A percentile compares a stretch with the other conserved stretches of the same genome.
Evolutionary conservation across 1,140 invertebrate genomes (phyloP).

Genomic region (Campoletis sonorensis): DNA sequence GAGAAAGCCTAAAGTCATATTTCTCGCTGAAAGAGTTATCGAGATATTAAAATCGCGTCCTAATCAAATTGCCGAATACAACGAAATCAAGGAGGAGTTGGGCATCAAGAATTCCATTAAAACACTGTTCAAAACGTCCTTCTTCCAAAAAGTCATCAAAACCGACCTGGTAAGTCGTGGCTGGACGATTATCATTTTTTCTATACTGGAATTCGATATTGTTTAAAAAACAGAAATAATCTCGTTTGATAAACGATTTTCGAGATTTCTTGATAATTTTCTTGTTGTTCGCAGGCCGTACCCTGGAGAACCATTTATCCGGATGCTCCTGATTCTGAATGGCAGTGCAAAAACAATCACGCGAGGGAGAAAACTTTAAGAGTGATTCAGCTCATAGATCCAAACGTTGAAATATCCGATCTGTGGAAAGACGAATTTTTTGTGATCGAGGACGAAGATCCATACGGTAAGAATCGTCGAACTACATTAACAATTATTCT

Average conservation of each 20-base stretch:
- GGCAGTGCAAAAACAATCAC: slow-evolving; percentile 74
- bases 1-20: slow-evolving; percentile 77
- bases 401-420: slow-evolving; percentile 73
- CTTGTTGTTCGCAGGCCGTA: slow-evolving; percentile 69
- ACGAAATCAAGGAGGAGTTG: slow-evolving; percentile 75
- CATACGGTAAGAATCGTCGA: slow-evolving; percentile 55
- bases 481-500: too few relatives aligned
- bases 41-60: slow-evolving; percentile 78
- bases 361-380: slow-evolving; percentile 76
- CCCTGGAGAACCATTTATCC: slow-evolving; percentile 80
- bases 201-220: too few relatives aligned
- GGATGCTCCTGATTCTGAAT: slow-evolving; percentile 77
- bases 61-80: slow-evolving; percentile 76
- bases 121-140: slow-evolving; percentile 75
- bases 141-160: slow-evolving; percentile 74
- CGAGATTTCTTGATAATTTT: slow-evolving; percentile 8
- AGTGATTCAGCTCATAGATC: slow-evolving; percentile 77
- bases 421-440: slow-evolving; percentile 74
- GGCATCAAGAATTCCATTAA: slow-evolving; percentile 73
- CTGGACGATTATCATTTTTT: background rate
- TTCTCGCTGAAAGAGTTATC: slow-evolving; percentile 78
- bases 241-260: too few relatives aligned
- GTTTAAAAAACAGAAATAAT: too few relatives aligned
- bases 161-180: slow-evolving; percentile 64
- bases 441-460: slow-evolving; percentile 76